Base-by-base conservation (phyloP, 2,888 invertebrate species). In the Yponomeuta plumbellus region DNA sequence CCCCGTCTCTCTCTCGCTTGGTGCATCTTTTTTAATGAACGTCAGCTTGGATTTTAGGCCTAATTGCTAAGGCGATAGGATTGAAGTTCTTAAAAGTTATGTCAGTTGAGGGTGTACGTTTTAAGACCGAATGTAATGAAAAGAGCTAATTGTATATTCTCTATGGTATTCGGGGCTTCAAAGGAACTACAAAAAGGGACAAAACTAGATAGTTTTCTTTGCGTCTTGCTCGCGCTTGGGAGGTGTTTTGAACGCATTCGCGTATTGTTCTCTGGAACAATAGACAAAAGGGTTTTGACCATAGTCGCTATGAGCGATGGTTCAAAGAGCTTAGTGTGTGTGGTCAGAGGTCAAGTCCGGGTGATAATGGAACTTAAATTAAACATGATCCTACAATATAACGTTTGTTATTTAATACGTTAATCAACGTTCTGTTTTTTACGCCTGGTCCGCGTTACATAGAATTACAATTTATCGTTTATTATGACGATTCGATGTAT, bases 91-190 rank as follows among this genome's bases (percentile, higher is more conserved):
- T 13, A 59, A 22, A 22, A 58, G 58, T 2, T 58, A 34, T 58
- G 21, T 58, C 22, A 11, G 78, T 83, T 81, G 83, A 84, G 88
- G 87, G 88, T 89, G 88, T 88, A 39, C 20, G 66, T 88, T 87
- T 44, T 87, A 88, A 81, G 83, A 88, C 86, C 87, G 44, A 86
- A 85, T 87, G 87, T 88, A 88, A 89, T 87, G 88, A 87, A 87
- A 88, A 86, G 83, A 78, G 82, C 86, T 90, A 90, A 90, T 90
- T 90, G 86, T 87, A 81, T 85, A 89, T 89, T 88, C 88, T 81
- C 76, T 80, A 82, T 81, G 85, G 84, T 80, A 83, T 79, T 80
- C 76, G 77, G 67, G 67, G 71, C 44, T 39, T 52, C 75, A 78
- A 74, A 78, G 80, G 85, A 84, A 85, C 34, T 34, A 34, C 1